Evolutionary conservation across 2,888 invertebrate genomes (phyloP), one percentile per base, ranked within the genome.

Genomic region (Cantharis flavilabris): DNA sequence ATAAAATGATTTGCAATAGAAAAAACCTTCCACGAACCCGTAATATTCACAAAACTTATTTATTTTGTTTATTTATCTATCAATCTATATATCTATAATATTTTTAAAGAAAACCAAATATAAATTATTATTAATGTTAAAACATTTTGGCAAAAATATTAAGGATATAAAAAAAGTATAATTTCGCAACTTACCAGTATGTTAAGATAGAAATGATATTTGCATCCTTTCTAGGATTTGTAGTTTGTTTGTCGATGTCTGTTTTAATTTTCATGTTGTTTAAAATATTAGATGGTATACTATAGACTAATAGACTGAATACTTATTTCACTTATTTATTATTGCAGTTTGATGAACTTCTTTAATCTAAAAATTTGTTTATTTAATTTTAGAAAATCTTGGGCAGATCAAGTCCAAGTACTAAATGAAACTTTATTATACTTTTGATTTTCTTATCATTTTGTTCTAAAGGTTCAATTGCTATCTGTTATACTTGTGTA

Each of bases 181-280:
- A 7, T 49, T n/a, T 67, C 9, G 3, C 9, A n/a, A 67, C 65
- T 67, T 26, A 71, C 75, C 28, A 71, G 13, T 71, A 75, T 7
- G 71, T 75, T 28, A 71, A 67, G 62, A 71, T 30, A 28, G 75
- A 75, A 49, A 62, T 9, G 9, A 71, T 26, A n/a, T 67, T 62
- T 0, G 75, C 75, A 18, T 63, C 13, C 62, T 75, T 14, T 62
- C 71, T 33, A 0, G 75, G 75, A 72, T 75, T 64, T 14, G 62
- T 11, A n/a, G 16, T 20, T 23, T 26, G 28, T 28, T 67, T 23
- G 13, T 28, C 28, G 62, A 28, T 28, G 13, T 9, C 33, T 20
- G 14, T 71, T 67, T 70, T 69, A 62, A 1, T 71, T 13, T 71
- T 71, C 65, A 67, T 67, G 3, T 33, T 33, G 49, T 49, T n/a